These are phyloP conservation scores for Crotalus helleri DNA, from an alignment of 2,113 vertebrate species.

Conservation along the genomic window DNA sequence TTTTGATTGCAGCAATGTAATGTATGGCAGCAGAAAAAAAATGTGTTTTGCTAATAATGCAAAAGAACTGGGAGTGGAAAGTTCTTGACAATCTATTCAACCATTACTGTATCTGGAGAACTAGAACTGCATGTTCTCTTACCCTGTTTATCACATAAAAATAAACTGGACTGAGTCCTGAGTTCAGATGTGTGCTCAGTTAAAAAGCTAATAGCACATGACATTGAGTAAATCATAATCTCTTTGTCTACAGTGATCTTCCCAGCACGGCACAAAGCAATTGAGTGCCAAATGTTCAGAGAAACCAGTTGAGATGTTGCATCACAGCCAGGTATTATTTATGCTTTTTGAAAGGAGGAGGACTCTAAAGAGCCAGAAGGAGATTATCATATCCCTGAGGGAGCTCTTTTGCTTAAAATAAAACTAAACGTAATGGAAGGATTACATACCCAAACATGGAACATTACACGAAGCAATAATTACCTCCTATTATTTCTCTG, in stretches of 20 bases:
- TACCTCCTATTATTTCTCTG: slow-evolving; percentile 75
- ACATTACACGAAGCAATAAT: slow-evolving; percentile 77
- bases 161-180: background rate
- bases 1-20: background rate
- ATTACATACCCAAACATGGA: slow-evolving; percentile 78
- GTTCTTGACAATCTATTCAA: background rate
- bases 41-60: background rate
- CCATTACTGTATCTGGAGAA: background rate
- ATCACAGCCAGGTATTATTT: slow-evolving; percentile 61
- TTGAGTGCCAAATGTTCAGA: slow-evolving; percentile 26
- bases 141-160: background rate
- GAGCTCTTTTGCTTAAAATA: slow-evolving; percentile 72
- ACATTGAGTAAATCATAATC: background rate
- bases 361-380: slow-evolving; percentile 55
- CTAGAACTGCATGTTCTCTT: background rate
- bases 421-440: slow-evolving; percentile 73
- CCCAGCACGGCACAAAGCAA: accelerated
- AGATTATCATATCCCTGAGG: slow-evolving; percentile 75
- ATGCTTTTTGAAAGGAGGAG: slow-evolving; percentile 44
- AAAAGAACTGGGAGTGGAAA: background rate
- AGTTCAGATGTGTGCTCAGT: background rate
- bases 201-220: accelerated
- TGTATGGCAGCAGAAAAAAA: background rate
- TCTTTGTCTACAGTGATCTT: background rate
- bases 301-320: slow-evolving; percentile 41